phyloP scores from a whole-genome alignment of 2,113 vertebrate genomes.

The Sturnus vulgaris region DNA sequence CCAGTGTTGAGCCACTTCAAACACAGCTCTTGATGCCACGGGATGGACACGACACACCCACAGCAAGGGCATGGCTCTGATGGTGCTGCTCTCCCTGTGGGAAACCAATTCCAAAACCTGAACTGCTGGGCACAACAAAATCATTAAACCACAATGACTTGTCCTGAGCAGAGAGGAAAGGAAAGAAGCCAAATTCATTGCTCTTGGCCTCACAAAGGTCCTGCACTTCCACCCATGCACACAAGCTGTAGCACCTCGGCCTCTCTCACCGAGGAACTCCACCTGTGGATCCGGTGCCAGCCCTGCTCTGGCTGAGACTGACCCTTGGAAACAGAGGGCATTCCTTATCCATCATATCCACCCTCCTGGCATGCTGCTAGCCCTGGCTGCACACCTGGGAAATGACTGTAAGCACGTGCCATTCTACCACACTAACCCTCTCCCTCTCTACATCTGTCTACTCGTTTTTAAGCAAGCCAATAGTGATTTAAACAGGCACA shows the following conservation, averaged over 20 bases:
- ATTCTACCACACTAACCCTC: background rate
- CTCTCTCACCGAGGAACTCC: background rate
- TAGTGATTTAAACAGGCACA: background rate
- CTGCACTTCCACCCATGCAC: fast-evolving
- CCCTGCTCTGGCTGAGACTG: background rate
- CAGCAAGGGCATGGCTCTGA: background rate
- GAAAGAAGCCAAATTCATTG: background rate
- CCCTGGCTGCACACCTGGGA: background rate
- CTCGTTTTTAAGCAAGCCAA: background rate
- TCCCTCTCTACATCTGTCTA: background rate
- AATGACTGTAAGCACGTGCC: background rate
- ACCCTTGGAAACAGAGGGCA: background rate
- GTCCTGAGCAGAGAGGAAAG: background rate
- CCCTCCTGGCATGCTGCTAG: background rate
- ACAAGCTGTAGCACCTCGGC: fast-evolving
- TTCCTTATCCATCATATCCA: fast-evolving
- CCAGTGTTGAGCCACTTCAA: background rate
- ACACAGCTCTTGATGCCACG: background rate
- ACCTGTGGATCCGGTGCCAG: background rate
- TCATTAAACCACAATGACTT: background rate
- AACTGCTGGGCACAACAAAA: background rate
- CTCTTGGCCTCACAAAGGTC: background rate
- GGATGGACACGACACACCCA: background rate
- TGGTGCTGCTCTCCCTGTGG: background rate
- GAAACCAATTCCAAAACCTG: background rate